A percentile compares a stretch with the other conserved stretches of the same genome.
Conservation (phyloP, 2,888 invertebrate species). For the Lysandra coridon region DNA sequence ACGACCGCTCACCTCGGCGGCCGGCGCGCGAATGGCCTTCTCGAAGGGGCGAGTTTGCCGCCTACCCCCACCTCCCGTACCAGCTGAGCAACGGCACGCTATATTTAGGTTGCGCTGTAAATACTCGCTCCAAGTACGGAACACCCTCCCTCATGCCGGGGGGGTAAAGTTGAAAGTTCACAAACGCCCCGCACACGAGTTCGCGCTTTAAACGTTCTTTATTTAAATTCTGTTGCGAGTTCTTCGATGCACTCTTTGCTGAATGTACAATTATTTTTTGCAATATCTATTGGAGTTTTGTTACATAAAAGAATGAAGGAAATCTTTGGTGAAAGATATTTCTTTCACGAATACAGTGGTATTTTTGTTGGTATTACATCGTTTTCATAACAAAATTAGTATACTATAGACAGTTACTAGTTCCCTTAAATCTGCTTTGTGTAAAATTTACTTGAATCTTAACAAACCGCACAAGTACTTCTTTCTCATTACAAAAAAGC, state of each 20-base stretch:
- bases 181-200: constrained; percentile 70
- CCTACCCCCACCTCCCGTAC: constrained; percentile 62
- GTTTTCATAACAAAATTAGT: background rate
- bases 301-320: background rate
- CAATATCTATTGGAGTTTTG: background rate
- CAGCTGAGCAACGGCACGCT: constrained; percentile 79
- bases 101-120: constrained; percentile 81
- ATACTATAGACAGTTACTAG: too few species aligned
- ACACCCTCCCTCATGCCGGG: constrained; percentile 47
- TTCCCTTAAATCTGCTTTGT: too few species aligned
- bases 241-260: constrained; percentile 71
- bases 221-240: constrained; percentile 81
- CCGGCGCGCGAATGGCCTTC: constrained; percentile 69
- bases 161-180: constrained; percentile 78
- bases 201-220: constrained; percentile 74
- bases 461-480: background rate
- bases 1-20: constrained; percentile 67
- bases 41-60: constrained; percentile 69
- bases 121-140: constrained; percentile 79
- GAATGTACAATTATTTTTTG: constrained; percentile 64
- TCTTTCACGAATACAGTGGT: too few species aligned
- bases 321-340: background rate
- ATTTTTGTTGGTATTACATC: background rate
- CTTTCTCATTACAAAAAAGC: background rate
- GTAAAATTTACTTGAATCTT: background rate